Base-by-base conservation (phyloP, 2,113 vertebrate genomes). In the Erpornis zantholeuca region DNA sequence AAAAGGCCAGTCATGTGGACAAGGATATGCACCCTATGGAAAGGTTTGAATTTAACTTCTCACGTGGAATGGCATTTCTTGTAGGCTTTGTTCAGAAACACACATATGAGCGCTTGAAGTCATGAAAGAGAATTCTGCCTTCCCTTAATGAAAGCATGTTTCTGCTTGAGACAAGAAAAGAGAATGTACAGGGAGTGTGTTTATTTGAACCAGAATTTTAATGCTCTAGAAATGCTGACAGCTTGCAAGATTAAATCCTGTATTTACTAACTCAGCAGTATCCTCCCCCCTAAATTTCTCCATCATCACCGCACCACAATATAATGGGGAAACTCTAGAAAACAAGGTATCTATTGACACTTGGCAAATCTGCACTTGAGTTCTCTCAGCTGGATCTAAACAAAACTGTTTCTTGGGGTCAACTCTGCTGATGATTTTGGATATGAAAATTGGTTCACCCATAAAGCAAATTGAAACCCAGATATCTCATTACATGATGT, bases 211-310 rank as follows among this genome's bases (percentile, higher is more conserved):
- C 47, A 80, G 42, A 76, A 92, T 72, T 75, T 86, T 87, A 88
- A 82, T 56, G 35, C 18, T 82, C 20, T 45, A 88, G 60, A 96
- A 95, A 80, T 12, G 83, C 81, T 94, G 91, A 88, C 70, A 86
- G 63, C 15, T 65, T 68, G 44, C 71, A 91, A 93, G 77, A 91
- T 91, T 92, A 87, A 92, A 83, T 72, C 65, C 63, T 66, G 10
- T 79, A 61, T 94, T 91, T 94, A 89, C 86, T 77, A 82, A 85
- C 64, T 87, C 69, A 87, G 94, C 88, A 93, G 56, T 73, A 90
- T 84, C 52, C 85, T 84, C 19, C 47, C 7, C 25, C 6, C 40
- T 56, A 60, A 64, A 52, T 56, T 64, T 56, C 68, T 36, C 31
- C 28, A 76, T 82, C 44, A 50, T 35, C 53, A 24, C 14, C 8